A percentile compares a stretch with the other conserved stretches of the same genome.
Conservation (phyloP, 2,797 vertebrate species). For the Champsocephalus gunnari region DNA sequence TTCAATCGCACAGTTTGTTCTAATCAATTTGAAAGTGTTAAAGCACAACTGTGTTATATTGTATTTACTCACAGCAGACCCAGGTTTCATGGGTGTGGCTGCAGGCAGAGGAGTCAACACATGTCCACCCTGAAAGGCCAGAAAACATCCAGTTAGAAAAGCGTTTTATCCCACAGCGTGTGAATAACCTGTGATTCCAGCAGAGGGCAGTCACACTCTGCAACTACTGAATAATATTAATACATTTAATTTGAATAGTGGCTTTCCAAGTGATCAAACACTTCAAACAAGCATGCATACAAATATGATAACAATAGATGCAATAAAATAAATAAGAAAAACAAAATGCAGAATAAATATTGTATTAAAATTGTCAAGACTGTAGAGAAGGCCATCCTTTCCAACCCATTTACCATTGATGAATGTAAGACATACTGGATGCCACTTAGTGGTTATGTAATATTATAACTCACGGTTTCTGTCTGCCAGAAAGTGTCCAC, state of each 20-base stretch:
- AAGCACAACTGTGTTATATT: neutral
- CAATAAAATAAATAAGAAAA: too few species aligned
- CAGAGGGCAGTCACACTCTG: slow-evolving; percentile 23
- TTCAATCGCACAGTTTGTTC: too few species aligned
- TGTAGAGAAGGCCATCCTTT: neutral
- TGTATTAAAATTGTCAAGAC: neutral
- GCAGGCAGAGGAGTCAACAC: slow-evolving; percentile 95
- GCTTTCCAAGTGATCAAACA: too few species aligned
- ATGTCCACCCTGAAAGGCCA: slow-evolving; percentile 90
- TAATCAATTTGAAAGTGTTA: neutral
- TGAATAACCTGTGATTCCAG: neutral
- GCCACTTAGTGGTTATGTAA: too few species aligned
- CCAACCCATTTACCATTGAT: too few species aligned
- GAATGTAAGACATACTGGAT: too few species aligned
- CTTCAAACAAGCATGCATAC: too few species aligned
- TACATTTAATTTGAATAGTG: too few species aligned
- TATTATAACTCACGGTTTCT: slow-evolving; percentile 86
- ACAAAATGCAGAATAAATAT: neutral
- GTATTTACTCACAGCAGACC: slow-evolving; percentile 92
- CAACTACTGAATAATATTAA: neutral
- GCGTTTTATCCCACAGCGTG: neutral
- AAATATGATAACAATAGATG: too few species aligned
- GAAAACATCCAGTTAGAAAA: neutral
- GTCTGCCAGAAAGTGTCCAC: slow-evolving; percentile 99
- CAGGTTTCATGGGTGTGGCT: slow-evolving; percentile 94